Evolutionary conservation across 2,797 vertebrate genomes (phyloP).

Genomic region (Chelonia mydas): DNA sequence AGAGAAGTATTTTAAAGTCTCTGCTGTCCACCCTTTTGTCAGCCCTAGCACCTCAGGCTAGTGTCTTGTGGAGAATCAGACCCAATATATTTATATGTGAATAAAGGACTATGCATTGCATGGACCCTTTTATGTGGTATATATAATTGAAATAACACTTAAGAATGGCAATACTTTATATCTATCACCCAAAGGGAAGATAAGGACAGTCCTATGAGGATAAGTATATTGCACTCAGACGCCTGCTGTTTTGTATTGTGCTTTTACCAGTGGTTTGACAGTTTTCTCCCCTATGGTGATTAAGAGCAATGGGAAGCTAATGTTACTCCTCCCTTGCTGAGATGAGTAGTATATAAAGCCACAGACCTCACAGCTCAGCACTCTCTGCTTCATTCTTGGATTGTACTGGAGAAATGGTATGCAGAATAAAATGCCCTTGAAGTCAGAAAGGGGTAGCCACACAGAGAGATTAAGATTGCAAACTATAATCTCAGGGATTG

Average conservation of each 20-base stretch:
- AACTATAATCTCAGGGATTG: background rate
- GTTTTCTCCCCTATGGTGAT: background rate
- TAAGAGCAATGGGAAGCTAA: background rate
- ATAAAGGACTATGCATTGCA: background rate
- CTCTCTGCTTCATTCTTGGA: background rate
- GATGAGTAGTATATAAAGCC: background rate
- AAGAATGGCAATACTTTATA: constrained; percentile 41
- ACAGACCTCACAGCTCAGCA: background rate
- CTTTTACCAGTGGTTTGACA: background rate
- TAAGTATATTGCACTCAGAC: background rate
- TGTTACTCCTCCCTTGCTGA: background rate
- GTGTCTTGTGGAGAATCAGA: background rate
- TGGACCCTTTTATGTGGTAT: background rate
- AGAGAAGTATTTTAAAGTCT: background rate
- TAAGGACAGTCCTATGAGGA: constrained; percentile 41
- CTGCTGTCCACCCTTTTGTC: background rate
- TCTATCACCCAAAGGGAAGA: background rate
- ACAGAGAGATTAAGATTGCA: constrained; percentile 5
- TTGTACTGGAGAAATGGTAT: background rate
- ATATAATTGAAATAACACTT: constrained; percentile 53
- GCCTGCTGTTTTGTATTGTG: constrained; percentile 5
- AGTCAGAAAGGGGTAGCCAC: background rate
- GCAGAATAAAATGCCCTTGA: constrained; percentile 34
- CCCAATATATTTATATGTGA: background rate
- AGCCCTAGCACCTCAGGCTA: background rate